Percentiles rank a stretch among this genome's conserved stretches.
phyloP scores from a whole-genome alignment of 1,140 invertebrate genomes.

The Drosophila melanica region DNA sequence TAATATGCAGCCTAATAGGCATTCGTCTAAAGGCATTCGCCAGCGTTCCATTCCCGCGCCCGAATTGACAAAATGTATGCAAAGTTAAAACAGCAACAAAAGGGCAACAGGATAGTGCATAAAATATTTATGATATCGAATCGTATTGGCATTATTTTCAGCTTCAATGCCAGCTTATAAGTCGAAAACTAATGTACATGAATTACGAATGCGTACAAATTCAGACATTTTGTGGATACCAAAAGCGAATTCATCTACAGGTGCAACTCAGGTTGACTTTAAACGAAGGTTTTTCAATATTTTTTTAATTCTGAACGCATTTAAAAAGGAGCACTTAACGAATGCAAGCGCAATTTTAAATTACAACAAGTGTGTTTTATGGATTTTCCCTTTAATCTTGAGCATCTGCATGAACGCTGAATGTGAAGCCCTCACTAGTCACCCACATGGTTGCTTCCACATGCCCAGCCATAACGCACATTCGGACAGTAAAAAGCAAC shows the following conservation, averaged over 20 bases:
- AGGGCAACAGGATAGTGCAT: conserved; percentile 56
- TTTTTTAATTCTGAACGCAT: neutral
- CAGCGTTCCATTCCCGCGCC: conserved; percentile 10
- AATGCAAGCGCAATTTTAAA: conserved; percentile 5
- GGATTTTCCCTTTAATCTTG: conserved; percentile 8
- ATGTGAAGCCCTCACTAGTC: neutral
- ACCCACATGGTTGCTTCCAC: neutral
- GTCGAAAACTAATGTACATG: conserved; percentile 25
- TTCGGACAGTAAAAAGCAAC: conserved; percentile 76
- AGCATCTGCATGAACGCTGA: neutral
- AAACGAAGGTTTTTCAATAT: no score
- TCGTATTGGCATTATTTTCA: conserved; percentile 79
- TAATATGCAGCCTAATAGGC: conserved; percentile 83
- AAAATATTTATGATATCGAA: conserved; percentile 80
- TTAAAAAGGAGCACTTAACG: neutral
- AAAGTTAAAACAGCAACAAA: conserved; percentile 59
- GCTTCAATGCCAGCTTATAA: conserved; percentile 69
- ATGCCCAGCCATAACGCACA: conserved; percentile 53
- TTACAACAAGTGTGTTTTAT: conserved; percentile 4
- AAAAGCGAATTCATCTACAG: conserved; percentile 3
- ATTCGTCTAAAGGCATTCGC: conserved; percentile 33
- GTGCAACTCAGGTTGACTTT: conserved; percentile 19
- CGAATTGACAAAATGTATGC: conserved; percentile 77
- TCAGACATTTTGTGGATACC: conserved; percentile 28
- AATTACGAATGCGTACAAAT: conserved; percentile 48